Conservation (phyloP, 2,797 vertebrate genomes). For the Sardinella longiceps region DNA sequence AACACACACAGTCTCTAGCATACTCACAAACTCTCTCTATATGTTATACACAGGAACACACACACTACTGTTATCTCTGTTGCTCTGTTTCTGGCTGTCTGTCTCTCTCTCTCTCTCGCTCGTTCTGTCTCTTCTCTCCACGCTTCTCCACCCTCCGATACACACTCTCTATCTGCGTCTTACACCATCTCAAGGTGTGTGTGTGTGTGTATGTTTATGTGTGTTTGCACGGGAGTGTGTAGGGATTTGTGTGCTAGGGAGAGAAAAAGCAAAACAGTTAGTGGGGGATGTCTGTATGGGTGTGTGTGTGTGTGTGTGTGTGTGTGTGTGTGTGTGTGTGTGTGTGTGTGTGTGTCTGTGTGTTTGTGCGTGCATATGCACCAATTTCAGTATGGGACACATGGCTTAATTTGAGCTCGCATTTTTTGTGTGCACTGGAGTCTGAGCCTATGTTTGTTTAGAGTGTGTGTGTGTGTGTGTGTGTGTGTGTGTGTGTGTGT, state of each 20-base stretch:
- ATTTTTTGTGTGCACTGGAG: background rate
- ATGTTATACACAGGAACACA: background rate
- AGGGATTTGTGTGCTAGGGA: background rate
- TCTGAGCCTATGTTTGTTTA: background rate
- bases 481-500: slow-evolving; percentile 17
- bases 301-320: background rate
- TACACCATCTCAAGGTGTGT: background rate
- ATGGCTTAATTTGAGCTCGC: background rate
- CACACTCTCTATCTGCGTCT: background rate
- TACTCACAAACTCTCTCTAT: background rate
- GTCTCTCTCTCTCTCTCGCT: background rate
- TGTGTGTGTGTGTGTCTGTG: background rate
- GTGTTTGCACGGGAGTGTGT: background rate
- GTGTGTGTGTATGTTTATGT: background rate
- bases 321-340: background rate
- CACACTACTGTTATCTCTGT: background rate
- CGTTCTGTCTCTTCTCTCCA: background rate
- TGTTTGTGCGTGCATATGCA: background rate
- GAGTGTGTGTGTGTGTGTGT: background rate
- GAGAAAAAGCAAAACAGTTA: too few relatives aligned
- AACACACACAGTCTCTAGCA: background rate
- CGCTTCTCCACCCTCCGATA: background rate
- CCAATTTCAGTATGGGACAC: background rate
- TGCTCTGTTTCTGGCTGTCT: background rate
- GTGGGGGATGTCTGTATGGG: too few relatives aligned